Evolutionary conservation across 1,140 invertebrate species (phyloP).

Genomic region (Augochlora pura): DNA sequence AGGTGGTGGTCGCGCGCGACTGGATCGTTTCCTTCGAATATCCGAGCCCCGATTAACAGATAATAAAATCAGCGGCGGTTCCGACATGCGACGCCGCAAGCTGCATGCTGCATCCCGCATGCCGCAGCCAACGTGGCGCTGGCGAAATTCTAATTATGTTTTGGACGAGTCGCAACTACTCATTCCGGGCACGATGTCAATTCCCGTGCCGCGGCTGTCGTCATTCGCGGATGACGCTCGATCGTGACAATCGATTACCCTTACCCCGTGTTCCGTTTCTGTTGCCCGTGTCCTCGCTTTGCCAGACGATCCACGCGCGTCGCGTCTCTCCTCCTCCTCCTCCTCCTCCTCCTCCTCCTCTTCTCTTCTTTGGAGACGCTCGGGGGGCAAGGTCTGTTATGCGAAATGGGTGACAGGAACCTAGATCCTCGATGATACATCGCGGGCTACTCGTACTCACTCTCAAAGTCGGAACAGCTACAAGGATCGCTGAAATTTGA

Average conservation of each 20-base stretch:
- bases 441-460: no score
- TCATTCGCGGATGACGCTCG: conserved; percentile 41
- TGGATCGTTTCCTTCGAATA: neutral
- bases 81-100: conserved; percentile 10
- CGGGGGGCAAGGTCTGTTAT: no score
- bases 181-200: conserved; percentile 48
- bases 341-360: no score
- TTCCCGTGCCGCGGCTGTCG: conserved; percentile 33
- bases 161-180: conserved; percentile 49
- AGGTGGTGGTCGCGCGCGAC: no score
- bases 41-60: conserved; percentile 10
- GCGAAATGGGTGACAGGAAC: no score
- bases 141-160: conserved; percentile 58
- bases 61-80: conserved; percentile 21
- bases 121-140: conserved; percentile 20
- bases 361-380: no score
- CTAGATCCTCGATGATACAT: no score
- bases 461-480: no score
- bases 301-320: neutral
- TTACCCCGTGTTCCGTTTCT: neutral
- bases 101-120: neutral
- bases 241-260: conserved; percentile 7
- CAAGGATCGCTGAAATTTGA: no score
- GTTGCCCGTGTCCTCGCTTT: neutral
- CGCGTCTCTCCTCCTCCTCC: no score